Conservation (phyloP, 2,113 vertebrate species). For the Aphelocoma coerulescens region DNA sequence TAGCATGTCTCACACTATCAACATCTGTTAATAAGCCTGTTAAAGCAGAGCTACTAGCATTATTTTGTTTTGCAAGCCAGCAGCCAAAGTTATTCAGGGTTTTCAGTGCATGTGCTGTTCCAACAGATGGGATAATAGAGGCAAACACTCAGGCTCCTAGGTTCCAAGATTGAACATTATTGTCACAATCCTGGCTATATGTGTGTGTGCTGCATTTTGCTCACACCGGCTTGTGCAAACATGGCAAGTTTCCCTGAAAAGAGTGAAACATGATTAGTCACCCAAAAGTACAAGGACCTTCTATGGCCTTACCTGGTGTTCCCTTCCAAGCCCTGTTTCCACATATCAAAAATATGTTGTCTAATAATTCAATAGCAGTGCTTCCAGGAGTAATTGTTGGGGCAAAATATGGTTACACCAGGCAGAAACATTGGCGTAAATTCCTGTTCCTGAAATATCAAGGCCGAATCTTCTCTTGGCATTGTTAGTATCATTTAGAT, state of each 20-base stretch:
- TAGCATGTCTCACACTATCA: neutral
- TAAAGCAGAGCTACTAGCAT: neutral
- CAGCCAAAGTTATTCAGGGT: neutral
- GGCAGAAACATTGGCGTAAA: too few relatives aligned
- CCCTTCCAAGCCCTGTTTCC: neutral
- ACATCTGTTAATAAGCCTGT: neutral
- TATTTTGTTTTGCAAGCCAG: neutral
- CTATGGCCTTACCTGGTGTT: neutral
- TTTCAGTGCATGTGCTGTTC: neutral
- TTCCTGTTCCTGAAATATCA: too few relatives aligned
- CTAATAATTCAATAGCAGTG: accelerated
- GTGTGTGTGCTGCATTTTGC: neutral
- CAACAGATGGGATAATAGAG: neutral
- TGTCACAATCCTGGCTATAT: neutral
- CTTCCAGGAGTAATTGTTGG: neutral
- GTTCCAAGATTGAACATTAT: too few relatives aligned
- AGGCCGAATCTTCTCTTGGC: too few relatives aligned
- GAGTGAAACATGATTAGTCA: neutral
- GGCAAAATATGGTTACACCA: neutral
- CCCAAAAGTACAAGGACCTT: neutral
- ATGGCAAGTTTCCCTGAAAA: accelerated
- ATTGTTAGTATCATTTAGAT: too few relatives aligned
- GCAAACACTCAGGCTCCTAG: neutral
- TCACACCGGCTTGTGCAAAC: neutral
- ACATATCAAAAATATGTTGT: neutral